Evolutionary conservation across 2,113 vertebrate species (phyloP).

Genomic region (Silurus meridionalis): DNA sequence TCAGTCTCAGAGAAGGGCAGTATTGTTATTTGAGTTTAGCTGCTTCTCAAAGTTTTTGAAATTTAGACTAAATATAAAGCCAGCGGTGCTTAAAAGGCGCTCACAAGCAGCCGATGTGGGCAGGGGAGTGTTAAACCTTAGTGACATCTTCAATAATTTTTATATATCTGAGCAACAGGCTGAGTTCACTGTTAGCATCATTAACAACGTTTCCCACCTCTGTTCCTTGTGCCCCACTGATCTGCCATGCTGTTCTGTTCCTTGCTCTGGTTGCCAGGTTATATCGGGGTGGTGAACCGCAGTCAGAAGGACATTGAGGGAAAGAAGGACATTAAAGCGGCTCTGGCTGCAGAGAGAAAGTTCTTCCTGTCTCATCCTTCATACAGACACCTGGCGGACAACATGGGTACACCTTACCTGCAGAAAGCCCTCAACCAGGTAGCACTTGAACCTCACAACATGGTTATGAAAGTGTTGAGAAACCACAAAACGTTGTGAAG

Average conservation of each 20-base stretch:
- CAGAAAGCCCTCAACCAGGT: constrained; percentile 82
- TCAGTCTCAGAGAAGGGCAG: too few relatives aligned
- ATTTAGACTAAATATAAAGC: too few relatives aligned
- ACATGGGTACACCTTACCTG: constrained; percentile 82
- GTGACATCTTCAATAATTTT: too few relatives aligned
- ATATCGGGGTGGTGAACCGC: constrained; percentile 84
- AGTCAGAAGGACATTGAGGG: constrained; percentile 90
- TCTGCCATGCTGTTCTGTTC: background rate
- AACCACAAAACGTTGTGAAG: background rate
- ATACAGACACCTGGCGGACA: constrained; percentile 82
- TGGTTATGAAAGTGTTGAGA: background rate
- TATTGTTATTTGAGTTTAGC: too few relatives aligned
- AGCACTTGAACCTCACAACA: background rate
- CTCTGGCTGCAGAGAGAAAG: constrained; percentile 82
- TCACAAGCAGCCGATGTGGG: too few relatives aligned
- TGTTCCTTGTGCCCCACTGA: too few relatives aligned
- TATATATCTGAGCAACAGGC: too few relatives aligned
- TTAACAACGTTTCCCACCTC: too few relatives aligned
- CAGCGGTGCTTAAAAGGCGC: too few relatives aligned
- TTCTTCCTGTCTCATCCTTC: constrained; percentile 74
- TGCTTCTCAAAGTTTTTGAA: too few relatives aligned
- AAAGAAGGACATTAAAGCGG: constrained; percentile 40
- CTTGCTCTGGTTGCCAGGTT: constrained; percentile 68
- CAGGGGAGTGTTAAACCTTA: too few relatives aligned
- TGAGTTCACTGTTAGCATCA: too few relatives aligned